Evolutionary conservation across 2,113 vertebrate species (phyloP).

Genomic region (Paedocypris sp.): DNA sequence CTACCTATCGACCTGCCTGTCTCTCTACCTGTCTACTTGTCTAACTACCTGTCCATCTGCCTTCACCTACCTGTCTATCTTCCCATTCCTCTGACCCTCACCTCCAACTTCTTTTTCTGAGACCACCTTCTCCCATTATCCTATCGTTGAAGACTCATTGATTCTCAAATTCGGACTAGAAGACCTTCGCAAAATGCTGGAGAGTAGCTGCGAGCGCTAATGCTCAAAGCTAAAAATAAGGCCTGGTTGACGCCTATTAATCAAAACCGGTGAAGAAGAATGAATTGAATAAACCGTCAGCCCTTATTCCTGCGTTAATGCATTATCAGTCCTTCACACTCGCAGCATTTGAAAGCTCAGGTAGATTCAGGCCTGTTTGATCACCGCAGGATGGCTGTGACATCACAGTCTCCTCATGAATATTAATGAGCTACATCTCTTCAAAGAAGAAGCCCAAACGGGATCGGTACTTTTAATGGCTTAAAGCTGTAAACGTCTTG

Average conservation of each 20-base stretch:
- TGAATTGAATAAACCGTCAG: too few relatives aligned
- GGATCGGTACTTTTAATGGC: too few relatives aligned
- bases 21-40: too few relatives aligned
- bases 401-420: not conserved
- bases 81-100: too few relatives aligned
- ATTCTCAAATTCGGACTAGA: slow-evolving; percentile 1
- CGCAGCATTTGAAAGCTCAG: slow-evolving; percentile 1
- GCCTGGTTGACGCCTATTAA: not conserved
- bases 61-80: too few relatives aligned
- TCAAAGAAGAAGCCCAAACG: not conserved
- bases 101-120: too few relatives aligned
- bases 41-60: slow-evolving; percentile 1
- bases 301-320: slow-evolving; percentile 28
- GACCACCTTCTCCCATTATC: not conserved
- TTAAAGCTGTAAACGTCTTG: too few relatives aligned
- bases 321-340: slow-evolving; percentile 28
- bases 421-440: not conserved
- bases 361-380: slow-evolving; percentile 12
- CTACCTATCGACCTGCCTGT: too few relatives aligned
- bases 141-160: not conserved
- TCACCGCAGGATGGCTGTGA: slow-evolving; percentile 2
- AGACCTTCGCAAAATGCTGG: not conserved
- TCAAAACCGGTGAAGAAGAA: not conserved
- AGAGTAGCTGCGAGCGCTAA: not conserved
- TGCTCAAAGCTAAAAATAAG: slow-evolving; percentile 7